Evolutionary conservation across 2,888 invertebrate species (phyloP).

Genomic region (Autographa gamma): DNA sequence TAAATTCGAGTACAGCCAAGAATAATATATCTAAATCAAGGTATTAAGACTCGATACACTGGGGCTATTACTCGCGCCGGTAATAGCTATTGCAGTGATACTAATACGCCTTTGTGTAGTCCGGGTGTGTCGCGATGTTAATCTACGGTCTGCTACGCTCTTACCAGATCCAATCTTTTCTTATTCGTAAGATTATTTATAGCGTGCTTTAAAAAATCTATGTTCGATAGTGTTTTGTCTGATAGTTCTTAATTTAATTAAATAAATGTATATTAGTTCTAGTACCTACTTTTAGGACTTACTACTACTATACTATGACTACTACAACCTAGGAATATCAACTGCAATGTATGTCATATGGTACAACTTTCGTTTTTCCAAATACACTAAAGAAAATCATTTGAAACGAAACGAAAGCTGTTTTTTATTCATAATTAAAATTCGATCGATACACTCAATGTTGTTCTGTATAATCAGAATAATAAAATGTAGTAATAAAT

Average conservation of each 20-base stretch:
- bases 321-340: too few relatives aligned
- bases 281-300: too few relatives aligned
- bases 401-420: neutral
- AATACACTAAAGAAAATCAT: neutral
- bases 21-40: conserved; percentile 63
- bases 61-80: conserved; percentile 49
- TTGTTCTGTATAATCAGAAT: conserved; percentile 34
- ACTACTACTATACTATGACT: too few relatives aligned
- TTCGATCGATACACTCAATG: conserved; percentile 6
- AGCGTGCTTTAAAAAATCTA: conserved; percentile 9
- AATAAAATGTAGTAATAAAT: conserved; percentile 48
- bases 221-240: neutral
- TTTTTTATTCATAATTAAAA: neutral
- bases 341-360: too few relatives aligned
- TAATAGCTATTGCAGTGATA: conserved; percentile 69
- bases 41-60: conserved; percentile 51
- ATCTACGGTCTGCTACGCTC: conserved; percentile 63
- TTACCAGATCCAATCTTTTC: conserved; percentile 63
- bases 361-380: too few relatives aligned
- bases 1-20: conserved; percentile 44
- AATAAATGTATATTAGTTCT: too few relatives aligned
- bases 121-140: conserved; percentile 66
- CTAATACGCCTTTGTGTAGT: conserved; percentile 72
- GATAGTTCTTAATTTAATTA: too few relatives aligned
- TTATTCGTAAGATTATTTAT: conserved; percentile 41